Conservation (phyloP, 2,113 vertebrate genomes). For the Zosterops borbonicus region DNA sequence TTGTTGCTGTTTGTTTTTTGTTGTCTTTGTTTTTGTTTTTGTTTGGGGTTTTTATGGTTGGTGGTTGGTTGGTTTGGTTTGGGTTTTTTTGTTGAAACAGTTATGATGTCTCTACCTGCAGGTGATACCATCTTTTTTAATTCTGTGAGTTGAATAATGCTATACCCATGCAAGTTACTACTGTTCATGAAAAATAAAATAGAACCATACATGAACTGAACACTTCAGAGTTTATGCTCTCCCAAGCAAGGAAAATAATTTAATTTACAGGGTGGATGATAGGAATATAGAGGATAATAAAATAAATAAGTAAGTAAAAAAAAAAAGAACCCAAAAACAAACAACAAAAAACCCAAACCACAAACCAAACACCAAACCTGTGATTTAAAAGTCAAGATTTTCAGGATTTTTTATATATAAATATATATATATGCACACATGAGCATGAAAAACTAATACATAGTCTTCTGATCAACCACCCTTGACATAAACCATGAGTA, state of each 20-base stretch:
- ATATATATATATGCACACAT: neutral
- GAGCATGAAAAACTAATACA: neutral
- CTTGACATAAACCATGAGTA: constrained; percentile 3
- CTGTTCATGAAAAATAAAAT: neutral
- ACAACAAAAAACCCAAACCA: neutral
- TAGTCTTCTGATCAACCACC: neutral
- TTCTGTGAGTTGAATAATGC: neutral
- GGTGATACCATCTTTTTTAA: neutral
- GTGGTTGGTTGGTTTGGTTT: too few species aligned
- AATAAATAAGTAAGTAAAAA: neutral
- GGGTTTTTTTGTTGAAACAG: neutral
- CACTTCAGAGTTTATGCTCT: neutral
- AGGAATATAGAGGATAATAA: neutral
- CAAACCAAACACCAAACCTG: neutral
- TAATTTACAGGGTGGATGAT: neutral
- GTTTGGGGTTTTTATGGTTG: too few species aligned
- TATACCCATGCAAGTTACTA: neutral
- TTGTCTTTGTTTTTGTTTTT: too few species aligned
- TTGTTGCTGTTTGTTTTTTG: neutral
- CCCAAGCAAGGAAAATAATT: neutral
- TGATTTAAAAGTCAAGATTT: neutral
- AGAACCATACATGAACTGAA: neutral
- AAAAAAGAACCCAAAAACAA: neutral
- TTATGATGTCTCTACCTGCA: neutral
- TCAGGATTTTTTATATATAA: neutral